Base-by-base conservation (phyloP, 2,888 invertebrate species). In the Amiota communis region DNA sequence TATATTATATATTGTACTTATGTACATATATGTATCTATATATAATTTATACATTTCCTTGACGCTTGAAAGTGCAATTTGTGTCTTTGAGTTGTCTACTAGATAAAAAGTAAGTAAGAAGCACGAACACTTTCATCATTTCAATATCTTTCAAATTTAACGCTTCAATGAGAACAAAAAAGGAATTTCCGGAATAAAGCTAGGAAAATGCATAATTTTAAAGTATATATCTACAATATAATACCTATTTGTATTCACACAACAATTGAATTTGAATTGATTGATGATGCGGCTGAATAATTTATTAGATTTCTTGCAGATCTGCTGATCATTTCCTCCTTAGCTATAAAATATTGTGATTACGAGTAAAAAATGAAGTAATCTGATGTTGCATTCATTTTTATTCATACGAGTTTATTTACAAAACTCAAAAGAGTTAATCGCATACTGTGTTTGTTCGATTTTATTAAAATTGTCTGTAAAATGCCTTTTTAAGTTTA, bases 71-170 rank as follows among this genome's bases (percentile, higher is more conserved):
- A 15, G n/a, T 57, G 15, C 11, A 1, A 57, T 23, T 23, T 23
- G 23, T 23, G 23, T 36, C 3, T 36, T 36, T 36, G 36, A 36
- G 6, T 36, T 36, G 36, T 36, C 3, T 36, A 4, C 4, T 36
- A 36, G 36, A 4, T 2, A 6, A 36, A 36, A 36, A 36, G 36
- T 36, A 36, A 6, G 36, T 36, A 36, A 36, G 8, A 36, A 2
- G 36, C 36, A 6, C 36, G 36, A 36, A 36, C 0, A 6, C 36
- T 36, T 36, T 36, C 36, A 36, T 17, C 46, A 57, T 70, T 70
- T n/a, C 70, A 70, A 70, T 51, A 78, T 80, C 78, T 80, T 85
- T 85, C 83, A 82, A 85, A 85, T 85, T 85, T 85, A 83, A 81
- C 84, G 86, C 86, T 78, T 85, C 86, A 75, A 57, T 72, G 61